phyloP scores from a whole-genome alignment of 2,797 vertebrate genomes.

The Brotula barbata region DNA sequence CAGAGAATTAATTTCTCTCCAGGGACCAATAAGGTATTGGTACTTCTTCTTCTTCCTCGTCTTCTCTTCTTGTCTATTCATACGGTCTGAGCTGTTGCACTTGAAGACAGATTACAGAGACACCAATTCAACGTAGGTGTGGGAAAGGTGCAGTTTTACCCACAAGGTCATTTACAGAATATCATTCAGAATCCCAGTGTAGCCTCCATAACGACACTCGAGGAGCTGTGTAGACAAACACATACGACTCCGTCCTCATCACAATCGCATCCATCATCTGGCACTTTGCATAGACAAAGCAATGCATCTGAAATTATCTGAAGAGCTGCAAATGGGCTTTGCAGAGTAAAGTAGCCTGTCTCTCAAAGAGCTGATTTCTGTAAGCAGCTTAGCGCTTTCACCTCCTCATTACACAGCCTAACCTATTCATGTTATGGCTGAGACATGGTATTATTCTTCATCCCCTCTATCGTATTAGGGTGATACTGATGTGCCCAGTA shows the following conservation, averaged over 20 bases:
- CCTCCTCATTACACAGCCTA: slow-evolving; percentile 75
- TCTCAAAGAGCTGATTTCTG: slow-evolving; percentile 74
- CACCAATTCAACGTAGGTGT: too few species aligned
- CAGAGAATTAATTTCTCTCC: too few species aligned
- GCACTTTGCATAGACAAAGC: slow-evolving; percentile 43
- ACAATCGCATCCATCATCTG: slow-evolving; percentile 33
- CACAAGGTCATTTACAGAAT: too few species aligned
- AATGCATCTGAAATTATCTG: slow-evolving; percentile 68
- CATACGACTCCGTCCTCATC: slow-evolving; percentile 20
- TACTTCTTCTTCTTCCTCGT: too few species aligned
- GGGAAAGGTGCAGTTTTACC: slow-evolving; percentile 51
- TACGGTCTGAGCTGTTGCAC: too few species aligned
- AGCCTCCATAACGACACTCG: too few species aligned
- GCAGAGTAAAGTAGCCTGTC: slow-evolving; percentile 63
- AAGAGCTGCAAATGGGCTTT: slow-evolving; percentile 78
- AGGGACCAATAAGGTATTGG: too few species aligned
- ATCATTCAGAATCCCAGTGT: too few species aligned
- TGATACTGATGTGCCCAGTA: slow-evolving; percentile 55
- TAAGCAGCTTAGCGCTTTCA: slow-evolving; percentile 79
- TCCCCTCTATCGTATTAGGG: slow-evolving; percentile 56
- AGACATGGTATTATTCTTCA: slow-evolving; percentile 64
- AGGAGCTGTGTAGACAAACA: not conserved
- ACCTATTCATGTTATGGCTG: slow-evolving; percentile 69
- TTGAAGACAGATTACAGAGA: slow-evolving; percentile 66
- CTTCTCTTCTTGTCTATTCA: too few species aligned